Percentiles rank a stretch among this genome's conserved stretches.
phyloP scores from a whole-genome alignment of 2,113 vertebrate species.

The Proteles cristata region DNA sequence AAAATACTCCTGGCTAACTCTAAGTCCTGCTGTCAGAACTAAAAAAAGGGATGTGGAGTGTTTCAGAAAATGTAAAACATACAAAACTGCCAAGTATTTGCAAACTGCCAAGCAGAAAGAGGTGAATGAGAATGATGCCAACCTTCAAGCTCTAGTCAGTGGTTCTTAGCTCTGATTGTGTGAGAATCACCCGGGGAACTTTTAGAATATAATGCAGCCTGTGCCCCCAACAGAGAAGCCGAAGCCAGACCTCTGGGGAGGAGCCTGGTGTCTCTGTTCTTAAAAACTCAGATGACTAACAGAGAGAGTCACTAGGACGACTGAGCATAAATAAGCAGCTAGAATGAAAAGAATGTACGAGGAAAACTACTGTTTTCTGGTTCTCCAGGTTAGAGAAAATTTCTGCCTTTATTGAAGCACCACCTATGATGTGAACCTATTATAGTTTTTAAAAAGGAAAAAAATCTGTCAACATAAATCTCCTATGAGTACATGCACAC shows the following conservation, averaged over 20 bases:
- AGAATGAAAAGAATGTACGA: not conserved
- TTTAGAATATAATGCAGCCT: slow-evolving; percentile 8
- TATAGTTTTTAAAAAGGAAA: not conserved
- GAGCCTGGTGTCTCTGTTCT: not conserved
- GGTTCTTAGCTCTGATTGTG: not conserved
- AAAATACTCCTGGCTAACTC: not conserved
- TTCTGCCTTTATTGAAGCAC: slow-evolving; percentile 4
- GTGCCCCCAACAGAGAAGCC: not conserved
- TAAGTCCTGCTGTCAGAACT: not conserved
- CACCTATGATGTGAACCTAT: not conserved
- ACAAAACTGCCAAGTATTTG: not conserved
- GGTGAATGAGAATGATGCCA: not conserved
- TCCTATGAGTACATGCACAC: not conserved
- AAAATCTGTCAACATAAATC: not conserved
- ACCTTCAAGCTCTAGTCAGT: not conserved
- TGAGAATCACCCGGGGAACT: not conserved
- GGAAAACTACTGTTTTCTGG: not conserved
- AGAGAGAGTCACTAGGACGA: not conserved
- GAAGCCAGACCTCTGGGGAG: not conserved
- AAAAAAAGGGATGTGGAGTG: not conserved
- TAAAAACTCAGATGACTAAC: not conserved
- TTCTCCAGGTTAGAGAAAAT: slow-evolving; percentile 13
- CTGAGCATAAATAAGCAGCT: not conserved
- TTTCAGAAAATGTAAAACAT: slow-evolving; percentile 7
- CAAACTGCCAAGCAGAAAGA: not conserved